These are phyloP conservation scores for Falco novaeseelandiae DNA, from an alignment of 2,797 vertebrate genomes.

Conservation along the genomic window DNA sequence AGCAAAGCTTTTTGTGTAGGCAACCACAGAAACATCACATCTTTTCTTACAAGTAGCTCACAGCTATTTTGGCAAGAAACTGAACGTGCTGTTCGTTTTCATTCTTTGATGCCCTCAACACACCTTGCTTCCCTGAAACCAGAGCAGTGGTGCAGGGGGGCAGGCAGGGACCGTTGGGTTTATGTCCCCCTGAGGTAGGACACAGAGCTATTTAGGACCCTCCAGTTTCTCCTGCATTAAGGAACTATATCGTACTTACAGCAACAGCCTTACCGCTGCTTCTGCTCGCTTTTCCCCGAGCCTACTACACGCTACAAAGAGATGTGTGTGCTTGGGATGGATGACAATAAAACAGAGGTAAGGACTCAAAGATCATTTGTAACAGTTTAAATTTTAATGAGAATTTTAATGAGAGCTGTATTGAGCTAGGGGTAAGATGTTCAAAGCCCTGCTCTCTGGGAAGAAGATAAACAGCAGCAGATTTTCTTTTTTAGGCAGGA, in stretches of 20 bases:
- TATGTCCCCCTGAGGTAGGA: background rate
- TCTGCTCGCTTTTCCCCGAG: background rate
- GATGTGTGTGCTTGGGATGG: background rate
- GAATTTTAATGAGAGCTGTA: background rate
- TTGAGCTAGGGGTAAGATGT: background rate
- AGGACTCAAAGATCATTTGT: background rate
- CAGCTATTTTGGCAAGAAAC: background rate
- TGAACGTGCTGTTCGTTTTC: background rate
- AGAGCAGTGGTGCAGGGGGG: accelerated
- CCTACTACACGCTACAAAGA: background rate
- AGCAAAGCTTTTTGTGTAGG: background rate
- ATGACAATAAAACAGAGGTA: background rate
- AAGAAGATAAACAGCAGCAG: background rate
- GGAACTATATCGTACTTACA: background rate
- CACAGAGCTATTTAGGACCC: background rate
- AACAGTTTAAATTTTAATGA: background rate
- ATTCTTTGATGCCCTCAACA: background rate
- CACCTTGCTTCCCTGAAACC: background rate
- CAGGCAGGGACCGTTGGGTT: background rate
- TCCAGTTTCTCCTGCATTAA: background rate
- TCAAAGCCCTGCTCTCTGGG: background rate
- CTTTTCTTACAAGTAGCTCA: background rate
- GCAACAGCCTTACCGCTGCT: background rate
- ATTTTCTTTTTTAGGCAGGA: background rate
- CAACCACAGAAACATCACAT: background rate